phyloP scores from a whole-genome alignment of 2,888 invertebrate species.

The Trichopria drosophilae region DNA sequence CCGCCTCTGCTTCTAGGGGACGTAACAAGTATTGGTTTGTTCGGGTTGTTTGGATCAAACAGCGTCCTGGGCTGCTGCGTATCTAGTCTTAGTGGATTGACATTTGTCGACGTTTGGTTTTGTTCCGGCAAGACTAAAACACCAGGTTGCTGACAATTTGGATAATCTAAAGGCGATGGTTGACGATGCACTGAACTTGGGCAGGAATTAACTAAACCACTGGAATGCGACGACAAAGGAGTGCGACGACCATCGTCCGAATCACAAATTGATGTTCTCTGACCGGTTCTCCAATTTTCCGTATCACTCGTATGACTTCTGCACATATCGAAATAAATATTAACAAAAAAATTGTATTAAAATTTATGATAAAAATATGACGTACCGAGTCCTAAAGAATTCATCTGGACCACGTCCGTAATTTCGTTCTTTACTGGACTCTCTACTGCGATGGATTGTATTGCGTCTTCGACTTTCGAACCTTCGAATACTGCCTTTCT shows the following conservation, averaged over 20 bases:
- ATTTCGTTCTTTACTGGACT: slow-evolving; percentile 59
- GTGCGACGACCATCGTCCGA: slow-evolving; percentile 51
- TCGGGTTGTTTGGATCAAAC: slow-evolving; percentile 69
- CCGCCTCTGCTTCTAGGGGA: slow-evolving; percentile 56
- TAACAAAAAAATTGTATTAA: background rate
- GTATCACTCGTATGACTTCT: slow-evolving; percentile 40
- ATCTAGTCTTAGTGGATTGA: slow-evolving; percentile 39
- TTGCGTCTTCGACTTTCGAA: slow-evolving; percentile 49
- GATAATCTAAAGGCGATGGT: slow-evolving; percentile 36
- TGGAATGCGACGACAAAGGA: slow-evolving; percentile 42
- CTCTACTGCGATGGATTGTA: slow-evolving; percentile 55
- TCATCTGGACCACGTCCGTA: slow-evolving; percentile 52
- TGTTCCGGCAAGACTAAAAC: slow-evolving; percentile 57
- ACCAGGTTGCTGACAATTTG: slow-evolving; percentile 53
- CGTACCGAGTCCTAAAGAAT: slow-evolving; percentile 46
- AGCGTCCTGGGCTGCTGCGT: slow-evolving; percentile 60
- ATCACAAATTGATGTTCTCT: slow-evolving; percentile 51
- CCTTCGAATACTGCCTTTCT: slow-evolving; percentile 45
- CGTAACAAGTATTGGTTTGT: slow-evolving; percentile 73
- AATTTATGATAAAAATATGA: slow-evolving; percentile 2
- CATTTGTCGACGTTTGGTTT: slow-evolving; percentile 36
- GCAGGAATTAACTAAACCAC: slow-evolving; percentile 39
- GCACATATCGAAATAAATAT: slow-evolving; percentile 6
- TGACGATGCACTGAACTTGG: slow-evolving; percentile 34
- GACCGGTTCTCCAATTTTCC: slow-evolving; percentile 55